Conservation (phyloP, 2,888 invertebrate species). For the Acanthosepion esculentum region DNA sequence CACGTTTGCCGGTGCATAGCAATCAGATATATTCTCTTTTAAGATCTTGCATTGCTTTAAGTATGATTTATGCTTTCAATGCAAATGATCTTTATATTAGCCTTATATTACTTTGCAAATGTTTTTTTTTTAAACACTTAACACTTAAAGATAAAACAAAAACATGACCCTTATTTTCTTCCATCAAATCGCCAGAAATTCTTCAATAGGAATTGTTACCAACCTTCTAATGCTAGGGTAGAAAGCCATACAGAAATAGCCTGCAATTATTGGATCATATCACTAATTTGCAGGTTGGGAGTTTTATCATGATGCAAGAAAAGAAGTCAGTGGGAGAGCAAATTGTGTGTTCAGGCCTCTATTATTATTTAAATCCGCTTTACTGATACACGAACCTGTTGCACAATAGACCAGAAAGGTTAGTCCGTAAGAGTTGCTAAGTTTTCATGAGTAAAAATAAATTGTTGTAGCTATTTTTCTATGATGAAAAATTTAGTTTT, state of each 20-base stretch:
- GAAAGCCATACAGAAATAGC: background rate
- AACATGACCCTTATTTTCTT: background rate
- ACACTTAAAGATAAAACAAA: background rate
- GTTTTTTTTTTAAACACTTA: background rate
- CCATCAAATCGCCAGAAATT: background rate
- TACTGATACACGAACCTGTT: background rate
- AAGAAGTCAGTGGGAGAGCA: background rate
- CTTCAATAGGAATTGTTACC: background rate
- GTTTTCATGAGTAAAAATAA: background rate
- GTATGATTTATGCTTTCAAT: background rate
- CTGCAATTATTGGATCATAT: constrained; percentile 9
- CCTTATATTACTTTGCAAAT: background rate
- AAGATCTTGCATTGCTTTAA: background rate
- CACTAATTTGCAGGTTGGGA: background rate
- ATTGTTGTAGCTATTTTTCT: too few relatives aligned
- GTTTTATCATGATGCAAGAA: background rate
- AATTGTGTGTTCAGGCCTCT: background rate
- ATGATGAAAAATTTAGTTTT: too few relatives aligned
- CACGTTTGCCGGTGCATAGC: too few relatives aligned
- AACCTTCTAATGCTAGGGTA: background rate
- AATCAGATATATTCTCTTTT: background rate
- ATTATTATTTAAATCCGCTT: background rate
- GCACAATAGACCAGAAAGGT: background rate
- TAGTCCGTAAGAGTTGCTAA: background rate
- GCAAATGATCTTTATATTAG: background rate